Evolutionary conservation across 2,797 vertebrate genomes (phyloP), one percentile per base, ranked within the genome.

Genomic region (Mormyrops boulengeri): DNA sequence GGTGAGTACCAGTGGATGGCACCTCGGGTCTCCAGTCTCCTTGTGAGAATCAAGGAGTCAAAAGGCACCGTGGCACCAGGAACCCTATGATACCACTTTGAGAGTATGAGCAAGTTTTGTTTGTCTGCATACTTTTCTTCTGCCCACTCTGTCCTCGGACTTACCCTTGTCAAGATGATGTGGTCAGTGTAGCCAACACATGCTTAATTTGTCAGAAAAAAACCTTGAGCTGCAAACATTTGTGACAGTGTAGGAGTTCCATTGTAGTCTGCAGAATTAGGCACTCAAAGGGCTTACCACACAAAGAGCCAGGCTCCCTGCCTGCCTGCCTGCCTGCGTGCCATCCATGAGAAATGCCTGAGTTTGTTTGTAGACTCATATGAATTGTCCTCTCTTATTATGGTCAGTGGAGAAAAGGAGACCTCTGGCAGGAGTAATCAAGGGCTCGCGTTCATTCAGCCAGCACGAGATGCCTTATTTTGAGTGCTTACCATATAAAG

Each of bases 1-100:
- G 96, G 98, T 99, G 94, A 95, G 97, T 93, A 50, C 88, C 88
- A 80, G 73, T 9, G 17, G 6, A 85, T 9, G 7, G n/a, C 3
- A 17, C 41, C 3, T 49, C 17, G 8, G 34, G 80, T 41, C 80
- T 44, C 19, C 26, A 30, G 26, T 30, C 26, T 30, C 26, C 26
- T 30, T 30, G 26, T 30, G 26, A 30, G 55, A 60, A 38, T 84
- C 90, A 91, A 0, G 11, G 62, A 30, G 22, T 8, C 50, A 38
- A 17, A 55, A 14, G 85, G 4, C 17, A 62, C 22, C 82, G 88
- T 52, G 9, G 38, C 41, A 22, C 77, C 57, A 88, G 86, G 89
- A 62, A 90, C 89, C 34, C 85, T 69, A 5, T 19, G 66, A 55
- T 69, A 12, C 73, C 82, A 90, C 87, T 89, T n/a, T 47, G 55